phyloP scores from a whole-genome alignment of 1,140 invertebrate genomes.

The Piezodorus guildinii region DNA sequence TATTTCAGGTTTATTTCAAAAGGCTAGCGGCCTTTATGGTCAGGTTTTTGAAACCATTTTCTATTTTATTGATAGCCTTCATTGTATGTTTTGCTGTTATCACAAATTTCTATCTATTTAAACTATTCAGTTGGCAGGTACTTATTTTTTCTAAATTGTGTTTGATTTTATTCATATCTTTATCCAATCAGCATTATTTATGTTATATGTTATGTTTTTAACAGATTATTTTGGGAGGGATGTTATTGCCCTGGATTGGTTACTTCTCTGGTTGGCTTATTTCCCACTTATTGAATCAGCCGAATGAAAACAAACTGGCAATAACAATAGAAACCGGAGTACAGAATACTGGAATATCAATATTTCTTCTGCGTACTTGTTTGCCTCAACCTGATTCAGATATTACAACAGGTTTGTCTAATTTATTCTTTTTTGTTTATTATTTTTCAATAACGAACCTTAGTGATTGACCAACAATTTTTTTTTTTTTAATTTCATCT shows the following conservation, averaged over 20 bases:
- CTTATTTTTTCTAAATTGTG: slow-evolving; percentile 30
- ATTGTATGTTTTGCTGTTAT: slow-evolving; percentile 86
- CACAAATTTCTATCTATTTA: slow-evolving; percentile 84
- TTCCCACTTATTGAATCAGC: slow-evolving; percentile 48
- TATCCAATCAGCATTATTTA: neutral
- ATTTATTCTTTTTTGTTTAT: too few species aligned
- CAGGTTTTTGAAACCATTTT: slow-evolving; percentile 74
- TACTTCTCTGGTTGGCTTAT: slow-evolving; percentile 60
- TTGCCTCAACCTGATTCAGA: slow-evolving; percentile 61
- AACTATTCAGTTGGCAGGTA: slow-evolving; percentile 78
- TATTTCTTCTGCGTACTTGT: slow-evolving; percentile 64
- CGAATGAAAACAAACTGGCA: slow-evolving; percentile 56
- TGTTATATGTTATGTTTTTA: slow-evolving; percentile 29
- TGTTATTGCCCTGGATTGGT: slow-evolving; percentile 76
- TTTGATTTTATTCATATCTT: neutral
- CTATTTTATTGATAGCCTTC: slow-evolving; percentile 69
- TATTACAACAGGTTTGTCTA: slow-evolving; percentile 58
- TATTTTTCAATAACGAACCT: too few species aligned
- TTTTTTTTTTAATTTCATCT: too few species aligned
- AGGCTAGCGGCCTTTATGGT: slow-evolving; percentile 53
- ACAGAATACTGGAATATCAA: slow-evolving; percentile 88
- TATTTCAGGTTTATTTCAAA: slow-evolving; percentile 58
- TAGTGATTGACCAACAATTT: too few species aligned
- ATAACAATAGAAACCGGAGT: slow-evolving; percentile 89
- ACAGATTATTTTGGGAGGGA: slow-evolving; percentile 68